Conservation (phyloP, 2,113 vertebrate genomes). For the Oxyruncus cristatus region DNA sequence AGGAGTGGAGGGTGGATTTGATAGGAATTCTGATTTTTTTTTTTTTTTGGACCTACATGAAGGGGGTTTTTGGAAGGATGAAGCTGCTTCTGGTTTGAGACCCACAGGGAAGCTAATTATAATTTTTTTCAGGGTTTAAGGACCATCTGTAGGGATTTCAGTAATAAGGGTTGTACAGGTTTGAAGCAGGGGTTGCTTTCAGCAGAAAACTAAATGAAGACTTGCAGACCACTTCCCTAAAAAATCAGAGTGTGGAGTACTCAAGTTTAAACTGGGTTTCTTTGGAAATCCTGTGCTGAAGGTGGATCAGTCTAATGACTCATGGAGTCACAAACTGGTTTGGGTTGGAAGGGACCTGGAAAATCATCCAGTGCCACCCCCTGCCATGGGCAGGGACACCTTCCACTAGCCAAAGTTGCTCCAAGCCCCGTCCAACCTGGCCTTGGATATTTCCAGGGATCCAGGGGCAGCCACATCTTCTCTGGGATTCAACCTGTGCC, state of each 20-base stretch:
- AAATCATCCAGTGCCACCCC: rapidly evolving
- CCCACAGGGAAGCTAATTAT: background rate
- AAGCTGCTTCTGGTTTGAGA: background rate
- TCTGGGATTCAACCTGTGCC: background rate
- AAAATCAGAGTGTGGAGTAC: background rate
- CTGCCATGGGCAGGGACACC: background rate
- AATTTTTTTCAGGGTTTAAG: background rate
- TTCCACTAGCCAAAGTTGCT: rapidly evolving
- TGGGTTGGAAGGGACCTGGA: background rate
- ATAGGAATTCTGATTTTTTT: background rate
- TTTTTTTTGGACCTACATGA: rapidly evolving
- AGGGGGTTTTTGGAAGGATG: background rate
- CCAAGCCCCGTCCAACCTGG: rapidly evolving
- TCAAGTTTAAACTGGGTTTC: background rate
- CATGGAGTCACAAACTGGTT: background rate
- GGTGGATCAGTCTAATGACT: background rate
- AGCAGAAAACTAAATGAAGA: too few species aligned
- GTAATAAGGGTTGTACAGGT: background rate
- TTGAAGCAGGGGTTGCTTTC: background rate
- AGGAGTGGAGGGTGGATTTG: background rate
- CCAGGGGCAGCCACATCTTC: background rate
- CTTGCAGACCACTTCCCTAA: background rate
- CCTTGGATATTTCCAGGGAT: background rate
- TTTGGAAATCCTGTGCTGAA: background rate
- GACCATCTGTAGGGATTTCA: background rate